Percentiles rank a stretch among this genome's conserved stretches.
Evolutionary conservation across 1,140 invertebrate species (phyloP).

Genomic region (Ooceraea biroi): DNA sequence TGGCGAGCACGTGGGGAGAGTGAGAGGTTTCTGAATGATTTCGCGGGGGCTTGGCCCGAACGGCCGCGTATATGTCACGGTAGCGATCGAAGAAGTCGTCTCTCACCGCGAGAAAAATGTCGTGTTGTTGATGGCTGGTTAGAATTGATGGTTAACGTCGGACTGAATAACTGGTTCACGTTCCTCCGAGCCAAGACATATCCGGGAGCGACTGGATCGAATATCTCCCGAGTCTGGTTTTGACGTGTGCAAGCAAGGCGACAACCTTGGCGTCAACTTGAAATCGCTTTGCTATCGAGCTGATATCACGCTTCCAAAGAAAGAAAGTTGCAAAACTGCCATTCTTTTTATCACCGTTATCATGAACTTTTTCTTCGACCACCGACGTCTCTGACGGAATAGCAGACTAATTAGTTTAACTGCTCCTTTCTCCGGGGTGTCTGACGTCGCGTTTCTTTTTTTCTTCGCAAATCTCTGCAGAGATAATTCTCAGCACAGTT

Average conservation of each 20-base stretch:
- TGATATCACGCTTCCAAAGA: neutral
- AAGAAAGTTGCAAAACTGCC: neutral
- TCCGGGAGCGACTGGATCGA: neutral
- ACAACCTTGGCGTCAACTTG: neutral
- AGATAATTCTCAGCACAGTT: too few species aligned
- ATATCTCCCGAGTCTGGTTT: neutral
- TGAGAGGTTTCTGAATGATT: constrained; percentile 64
- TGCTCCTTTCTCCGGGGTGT: neutral
- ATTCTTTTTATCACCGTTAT: neutral
- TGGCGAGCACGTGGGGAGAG: constrained; percentile 46
- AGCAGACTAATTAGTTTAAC: neutral
- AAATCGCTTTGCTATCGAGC: neutral
- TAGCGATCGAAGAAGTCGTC: constrained; percentile 54
- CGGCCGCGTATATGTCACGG: constrained; percentile 43
- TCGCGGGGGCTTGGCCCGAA: constrained; percentile 46
- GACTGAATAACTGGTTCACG: neutral
- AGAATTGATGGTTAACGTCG: neutral
- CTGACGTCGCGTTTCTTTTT: neutral
- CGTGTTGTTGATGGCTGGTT: neutral
- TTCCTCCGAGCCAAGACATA: neutral
- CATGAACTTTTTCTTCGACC: neutral
- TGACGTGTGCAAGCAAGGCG: neutral
- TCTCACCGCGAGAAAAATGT: constrained; percentile 38
- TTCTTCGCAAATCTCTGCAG: too few species aligned
- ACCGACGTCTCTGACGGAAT: neutral